phyloP scores from a whole-genome alignment of 2,888 invertebrate genomes.

The Brachypalpus laphriformis region DNA sequence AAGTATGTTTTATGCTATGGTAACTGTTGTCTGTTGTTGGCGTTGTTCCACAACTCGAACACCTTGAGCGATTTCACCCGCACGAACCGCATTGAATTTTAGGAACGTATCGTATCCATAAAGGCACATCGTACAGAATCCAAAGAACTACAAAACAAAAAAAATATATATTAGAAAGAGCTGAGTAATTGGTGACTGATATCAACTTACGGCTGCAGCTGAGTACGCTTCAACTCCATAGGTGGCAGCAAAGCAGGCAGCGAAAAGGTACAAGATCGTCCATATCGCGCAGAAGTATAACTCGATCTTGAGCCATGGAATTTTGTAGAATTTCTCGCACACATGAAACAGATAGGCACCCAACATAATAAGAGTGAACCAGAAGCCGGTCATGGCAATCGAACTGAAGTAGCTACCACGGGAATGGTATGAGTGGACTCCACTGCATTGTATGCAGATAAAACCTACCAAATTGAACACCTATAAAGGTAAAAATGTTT shows the following conservation, averaged over 20 bases:
- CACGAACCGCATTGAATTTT: constrained; percentile 88
- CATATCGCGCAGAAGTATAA: constrained; percentile 89
- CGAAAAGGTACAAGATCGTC: constrained; percentile 90
- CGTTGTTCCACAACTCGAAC: constrained; percentile 70
- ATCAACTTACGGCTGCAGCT: constrained; percentile 87
- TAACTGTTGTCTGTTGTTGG: constrained; percentile 71
- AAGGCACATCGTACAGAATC: constrained; percentile 90
- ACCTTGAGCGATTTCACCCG: constrained; percentile 90
- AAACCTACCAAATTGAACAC: constrained; percentile 89
- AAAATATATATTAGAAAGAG: constrained; percentile 55
- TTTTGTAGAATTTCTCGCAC: constrained; percentile 91
- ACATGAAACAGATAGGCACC: constrained; percentile 93
- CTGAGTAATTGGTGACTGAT: background rate
- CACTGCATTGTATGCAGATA: constrained; percentile 89
- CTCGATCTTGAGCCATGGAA: constrained; percentile 94
- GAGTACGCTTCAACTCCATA: constrained; percentile 85
- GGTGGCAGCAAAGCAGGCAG: constrained; percentile 88
- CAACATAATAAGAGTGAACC: constrained; percentile 91
- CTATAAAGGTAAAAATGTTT: constrained; percentile 80
- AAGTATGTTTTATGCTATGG: constrained; percentile 61
- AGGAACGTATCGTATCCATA: constrained; percentile 92
- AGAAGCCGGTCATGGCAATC: constrained; percentile 92
- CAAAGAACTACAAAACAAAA: constrained; percentile 89
- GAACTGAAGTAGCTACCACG: constrained; percentile 90
- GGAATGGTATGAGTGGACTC: constrained; percentile 83